Base-by-base conservation (phyloP, 2,888 invertebrate genomes). In the Callimorpha dominula region DNA sequence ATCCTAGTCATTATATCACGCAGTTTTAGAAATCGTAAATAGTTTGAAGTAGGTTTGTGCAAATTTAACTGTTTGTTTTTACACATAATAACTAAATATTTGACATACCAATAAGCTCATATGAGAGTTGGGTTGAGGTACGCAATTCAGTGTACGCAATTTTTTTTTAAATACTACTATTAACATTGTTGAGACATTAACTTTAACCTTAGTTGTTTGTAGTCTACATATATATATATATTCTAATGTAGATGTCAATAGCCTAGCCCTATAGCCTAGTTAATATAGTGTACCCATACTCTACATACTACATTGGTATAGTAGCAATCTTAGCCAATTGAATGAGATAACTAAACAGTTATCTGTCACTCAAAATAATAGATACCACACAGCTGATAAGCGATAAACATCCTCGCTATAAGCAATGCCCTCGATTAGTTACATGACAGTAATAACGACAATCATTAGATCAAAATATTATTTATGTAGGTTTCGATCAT, bases 361-460 rank as follows among this genome's bases (percentile, higher is more conserved):
- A 83, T 85, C 80, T 81, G 75, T 82, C 83, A 82, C 75, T 80
- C 74, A 65, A 74, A 73, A 71, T 78, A 81, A 81, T 78, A 79
- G 74, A 82, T 79, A 78, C 77, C 65, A 66, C 70, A 78, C 72
- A 76, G 31, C 73, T 67, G 72, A 78, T 78, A 75, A 72, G 63
- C 65, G 73, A 76, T 76, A 73, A 74, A 70, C 76, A 74, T 63
- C 17, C 63, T 11, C 17, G 42, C 42, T 9, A 57, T n/a, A n/a
- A 6, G 9, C 43, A 40, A 54, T 3, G 42, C 17, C 42, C 14
- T 67, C 67, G 52, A 67, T 66, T 31, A 65, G 65, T 50, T 65
- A 50, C 50, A 31, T 65, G 31, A 65, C n/a, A 65, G 65, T 49
- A 65, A 65, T 65, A 65, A 50, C 7, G 31, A n/a, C 49, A 20